These are phyloP conservation scores for Phoxinus dragarum DNA, from an alignment of 2,797 vertebrate species.

Conservation along the genomic window DNA sequence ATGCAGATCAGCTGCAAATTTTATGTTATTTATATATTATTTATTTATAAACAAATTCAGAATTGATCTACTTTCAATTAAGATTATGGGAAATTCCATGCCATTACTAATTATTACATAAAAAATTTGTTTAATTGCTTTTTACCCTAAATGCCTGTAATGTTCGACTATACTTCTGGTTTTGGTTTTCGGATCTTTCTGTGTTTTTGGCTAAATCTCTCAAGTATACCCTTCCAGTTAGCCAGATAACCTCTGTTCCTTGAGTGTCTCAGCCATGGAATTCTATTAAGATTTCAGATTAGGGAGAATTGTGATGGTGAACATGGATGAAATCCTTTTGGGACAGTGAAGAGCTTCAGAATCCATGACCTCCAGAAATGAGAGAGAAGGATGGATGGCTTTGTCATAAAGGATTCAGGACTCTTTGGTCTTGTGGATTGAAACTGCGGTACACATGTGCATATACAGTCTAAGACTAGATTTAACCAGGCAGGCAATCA, in stretches of 20 bases:
- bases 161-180: background rate
- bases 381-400: conserved; percentile 11
- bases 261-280: conserved; percentile 42
- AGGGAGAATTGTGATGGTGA: conserved; percentile 35
- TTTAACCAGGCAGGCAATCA: conserved; percentile 31
- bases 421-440: background rate
- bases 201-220: conserved; percentile 57
- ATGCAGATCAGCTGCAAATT: background rate
- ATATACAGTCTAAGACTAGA: background rate
- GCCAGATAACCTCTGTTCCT: conserved; percentile 45
- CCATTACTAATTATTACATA: background rate
- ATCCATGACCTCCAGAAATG: conserved; percentile 48
- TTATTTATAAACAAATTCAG: background rate
- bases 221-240: conserved; percentile 49
- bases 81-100: background rate
- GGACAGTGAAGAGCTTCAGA: conserved; percentile 23
- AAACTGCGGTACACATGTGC: background rate
- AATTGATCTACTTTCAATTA: background rate
- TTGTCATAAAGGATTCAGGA: conserved; percentile 11
- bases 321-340: conserved; percentile 47
- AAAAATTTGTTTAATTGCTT: background rate
- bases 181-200: background rate
- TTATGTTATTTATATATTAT: background rate
- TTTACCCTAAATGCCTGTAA: background rate
- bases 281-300: conserved; percentile 55